These are phyloP conservation scores for Melanerpes aurifrons DNA, from an alignment of 2,113 vertebrate species.

Conservation along the genomic window DNA sequence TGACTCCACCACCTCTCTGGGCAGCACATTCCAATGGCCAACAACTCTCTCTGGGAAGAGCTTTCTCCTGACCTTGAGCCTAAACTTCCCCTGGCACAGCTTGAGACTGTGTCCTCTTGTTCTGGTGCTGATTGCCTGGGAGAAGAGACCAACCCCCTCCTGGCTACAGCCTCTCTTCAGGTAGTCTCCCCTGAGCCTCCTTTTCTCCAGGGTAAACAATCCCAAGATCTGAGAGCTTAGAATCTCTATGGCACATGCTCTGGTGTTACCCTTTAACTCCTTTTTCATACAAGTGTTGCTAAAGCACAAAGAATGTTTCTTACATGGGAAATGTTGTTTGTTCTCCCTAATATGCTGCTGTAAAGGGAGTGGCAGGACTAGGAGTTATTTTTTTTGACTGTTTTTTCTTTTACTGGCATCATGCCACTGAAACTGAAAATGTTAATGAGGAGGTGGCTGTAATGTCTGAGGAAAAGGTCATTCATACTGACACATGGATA, in stretches of 20 bases:
- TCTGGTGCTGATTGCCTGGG: no score
- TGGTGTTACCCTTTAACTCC: not conserved
- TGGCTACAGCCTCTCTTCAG: no score
- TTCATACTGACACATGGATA: not conserved
- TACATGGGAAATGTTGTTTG: not conserved
- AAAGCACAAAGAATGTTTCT: not conserved
- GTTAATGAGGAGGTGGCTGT: not conserved
- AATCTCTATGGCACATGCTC: not conserved
- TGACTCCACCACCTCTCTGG: no score
- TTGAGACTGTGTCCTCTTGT: no score
- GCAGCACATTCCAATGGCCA: no score
- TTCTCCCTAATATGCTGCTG: rapidly evolving
- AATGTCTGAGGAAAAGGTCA: not conserved
- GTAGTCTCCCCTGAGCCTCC: no score
- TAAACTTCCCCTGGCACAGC: no score
- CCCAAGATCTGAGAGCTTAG: not conserved
- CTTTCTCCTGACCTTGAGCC: no score
- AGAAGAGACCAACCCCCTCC: no score
- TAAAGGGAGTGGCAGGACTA: not conserved
- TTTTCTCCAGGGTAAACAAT: no score
- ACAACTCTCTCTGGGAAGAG: no score
- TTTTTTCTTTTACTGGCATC: not conserved
- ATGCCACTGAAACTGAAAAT: not conserved
- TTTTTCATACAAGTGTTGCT: not conserved
- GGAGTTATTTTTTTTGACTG: not conserved